Percentiles rank a stretch among this genome's conserved stretches.
These are phyloP conservation scores for Heliconius cydno DNA, from an alignment of 2,888 invertebrate genomes.

Conservation along the genomic window DNA sequence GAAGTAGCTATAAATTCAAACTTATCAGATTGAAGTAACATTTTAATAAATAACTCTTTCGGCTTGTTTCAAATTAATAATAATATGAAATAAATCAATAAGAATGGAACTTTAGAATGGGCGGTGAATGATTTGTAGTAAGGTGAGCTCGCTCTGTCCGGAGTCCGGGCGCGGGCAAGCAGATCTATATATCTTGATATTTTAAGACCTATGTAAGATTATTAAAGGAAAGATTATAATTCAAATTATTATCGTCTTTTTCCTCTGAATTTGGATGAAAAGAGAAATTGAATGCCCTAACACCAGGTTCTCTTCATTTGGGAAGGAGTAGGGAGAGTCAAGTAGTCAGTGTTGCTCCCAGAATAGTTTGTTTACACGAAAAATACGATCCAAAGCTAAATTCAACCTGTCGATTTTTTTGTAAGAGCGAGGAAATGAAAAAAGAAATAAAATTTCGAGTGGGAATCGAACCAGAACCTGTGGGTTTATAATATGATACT, in stretches of 20 bases:
- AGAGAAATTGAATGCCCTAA: too few species aligned
- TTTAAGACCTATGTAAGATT: conserved; percentile 48
- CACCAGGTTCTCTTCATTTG: too few species aligned
- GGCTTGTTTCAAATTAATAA: conserved; percentile 71
- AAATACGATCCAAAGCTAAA: too few species aligned
- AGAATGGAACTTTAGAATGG: conserved; percentile 79
- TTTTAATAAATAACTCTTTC: conserved; percentile 75
- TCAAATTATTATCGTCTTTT: not conserved
- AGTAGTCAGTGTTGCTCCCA: too few species aligned
- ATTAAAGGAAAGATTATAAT: not conserved
- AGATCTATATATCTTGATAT: conserved; percentile 59
- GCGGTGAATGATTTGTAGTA: conserved; percentile 82
- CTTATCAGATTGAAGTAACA: conserved; percentile 74
- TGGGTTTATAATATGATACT: too few species aligned
- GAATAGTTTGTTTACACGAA: too few species aligned
- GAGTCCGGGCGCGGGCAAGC: conserved; percentile 52
- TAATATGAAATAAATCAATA: conserved; percentile 82
- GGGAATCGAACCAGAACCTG: too few species aligned
- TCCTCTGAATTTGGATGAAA: not conserved
- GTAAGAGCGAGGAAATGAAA: too few species aligned
- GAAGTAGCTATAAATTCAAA: conserved; percentile 67
- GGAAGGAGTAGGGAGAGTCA: too few species aligned
- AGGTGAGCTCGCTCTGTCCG: conserved; percentile 70
- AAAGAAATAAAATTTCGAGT: too few species aligned
- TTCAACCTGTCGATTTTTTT: too few species aligned